Evolutionary conservation across 2,888 invertebrate genomes (phyloP), one percentile per base, ranked within the genome.

Genomic region (Microctonus hyperodae): DNA sequence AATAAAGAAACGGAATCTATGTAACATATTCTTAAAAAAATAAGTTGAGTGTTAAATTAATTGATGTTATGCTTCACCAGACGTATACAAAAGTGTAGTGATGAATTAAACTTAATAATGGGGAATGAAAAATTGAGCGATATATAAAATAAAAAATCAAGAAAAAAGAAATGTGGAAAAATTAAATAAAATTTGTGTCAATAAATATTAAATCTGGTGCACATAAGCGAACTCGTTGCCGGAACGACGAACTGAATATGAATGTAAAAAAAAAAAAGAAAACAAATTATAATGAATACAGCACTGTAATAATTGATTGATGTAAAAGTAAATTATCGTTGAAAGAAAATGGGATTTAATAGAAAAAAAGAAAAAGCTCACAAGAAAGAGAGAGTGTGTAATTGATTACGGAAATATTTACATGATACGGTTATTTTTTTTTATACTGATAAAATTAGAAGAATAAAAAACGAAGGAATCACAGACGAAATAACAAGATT

Each of bases 71-170:
- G 44, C 44, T 44, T 44, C 44, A 44, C 44, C 16, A 44, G 44
- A 44, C 44, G 16, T n/a, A 44, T 44, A 44, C 44, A n/a, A 44
- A 44, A 44, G 44, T 44, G 44, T 44, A n/a, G 20, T 37, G 22
- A 53, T 40, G 10, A 55, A 44, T 40, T 25, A 28, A 62, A 28
- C 16, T 23, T 44, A 37, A 16, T 53, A 61, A 58, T 56, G 58
- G 51, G 58, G 23, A 33, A 64, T 60, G 57, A 57, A 66, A 58
- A 64, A 65, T 56, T 67, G 65, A 16, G 16, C 62, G 64, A 55
- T 69, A 67, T 69, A 64, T 31, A 37, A 51, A 44, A n/a, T 33
- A 23, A 35, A 44, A 13, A 9, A 40, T 37, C 2, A 40, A 37
- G 25, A 53, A 59, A 59, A 63, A 63, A 51, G 57, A 64, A 59